Evolutionary conservation across 2,113 vertebrate genomes (phyloP).

Genomic region (Halcyon senegalensis): DNA sequence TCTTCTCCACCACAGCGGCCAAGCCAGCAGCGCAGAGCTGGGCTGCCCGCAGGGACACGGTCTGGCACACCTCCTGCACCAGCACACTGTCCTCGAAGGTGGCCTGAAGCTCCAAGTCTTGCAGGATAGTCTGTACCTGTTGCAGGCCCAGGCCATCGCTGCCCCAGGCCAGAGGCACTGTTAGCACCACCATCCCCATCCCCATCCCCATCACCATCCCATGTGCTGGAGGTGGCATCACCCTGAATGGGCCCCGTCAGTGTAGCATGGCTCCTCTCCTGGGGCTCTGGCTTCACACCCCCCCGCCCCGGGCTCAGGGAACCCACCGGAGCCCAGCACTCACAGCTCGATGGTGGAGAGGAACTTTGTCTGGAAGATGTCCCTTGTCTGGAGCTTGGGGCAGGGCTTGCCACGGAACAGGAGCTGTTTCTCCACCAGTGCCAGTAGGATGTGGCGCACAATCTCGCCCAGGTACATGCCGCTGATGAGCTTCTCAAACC

Average conservation of each 20-base stretch:
- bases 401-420: conserved; percentile 67
- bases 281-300: neutral
- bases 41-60: conserved; percentile 71
- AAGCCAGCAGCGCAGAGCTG: conserved; percentile 75
- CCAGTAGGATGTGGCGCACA: conserved; percentile 74
- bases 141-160: conserved; percentile 71
- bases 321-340: neutral
- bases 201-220: neutral
- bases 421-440: conserved; percentile 51
- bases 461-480: conserved; percentile 84
- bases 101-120: conserved; percentile 60
- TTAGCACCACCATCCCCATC: neutral
- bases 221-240: neutral
- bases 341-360: conserved; percentile 78
- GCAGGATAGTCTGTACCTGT: conserved; percentile 66
- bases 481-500: conserved; percentile 83
- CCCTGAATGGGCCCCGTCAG: rapidly evolving
- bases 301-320: rapidly evolving
- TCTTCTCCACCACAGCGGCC: conserved; percentile 80
- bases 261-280: neutral
- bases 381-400: conserved; percentile 57
- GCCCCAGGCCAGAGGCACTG: neutral
- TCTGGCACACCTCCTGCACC: conserved; percentile 77
- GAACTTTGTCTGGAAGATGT: conserved; percentile 80
- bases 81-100: conserved; percentile 69